Conservation (phyloP, 2,888 invertebrate genomes). For the Archaeoteleia sp. region DNA sequence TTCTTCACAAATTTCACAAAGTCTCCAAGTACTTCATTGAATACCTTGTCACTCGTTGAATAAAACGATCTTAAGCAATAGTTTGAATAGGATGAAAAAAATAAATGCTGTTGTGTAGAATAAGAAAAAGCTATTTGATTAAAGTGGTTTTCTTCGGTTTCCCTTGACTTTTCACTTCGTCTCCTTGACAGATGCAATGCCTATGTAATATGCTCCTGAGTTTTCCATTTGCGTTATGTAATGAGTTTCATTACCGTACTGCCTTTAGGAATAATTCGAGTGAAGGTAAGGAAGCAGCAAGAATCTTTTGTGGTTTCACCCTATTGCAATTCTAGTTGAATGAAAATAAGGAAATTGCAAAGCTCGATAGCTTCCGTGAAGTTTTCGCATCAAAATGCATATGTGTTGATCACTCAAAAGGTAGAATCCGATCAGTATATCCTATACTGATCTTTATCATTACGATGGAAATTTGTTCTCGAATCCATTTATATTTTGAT, state of each 20-base stretch:
- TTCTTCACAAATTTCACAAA: slow-evolving; percentile 7
- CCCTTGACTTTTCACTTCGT: slow-evolving; percentile 8
- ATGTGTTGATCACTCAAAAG: slow-evolving; percentile 14
- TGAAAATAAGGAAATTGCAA: slow-evolving; percentile 28
- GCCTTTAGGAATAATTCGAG: slow-evolving; percentile 25
- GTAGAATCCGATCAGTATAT: slow-evolving; percentile 13
- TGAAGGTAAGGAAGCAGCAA: slow-evolving; percentile 8
- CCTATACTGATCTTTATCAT: too few species aligned
- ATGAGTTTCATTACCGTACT: slow-evolving; percentile 27
- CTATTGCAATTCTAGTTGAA: slow-evolving; percentile 25
- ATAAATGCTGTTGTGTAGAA: neutral
- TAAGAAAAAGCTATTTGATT: slow-evolving; percentile 21
- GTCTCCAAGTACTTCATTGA: neutral
- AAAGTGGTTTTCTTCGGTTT: slow-evolving; percentile 13
- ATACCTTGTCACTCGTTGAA: neutral
- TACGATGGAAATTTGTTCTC: slow-evolving; percentile 15
- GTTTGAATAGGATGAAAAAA: neutral
- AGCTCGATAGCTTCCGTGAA: slow-evolving; percentile 17
- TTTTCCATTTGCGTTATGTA: slow-evolving; percentile 35
- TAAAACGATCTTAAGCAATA: neutral
- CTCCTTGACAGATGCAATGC: slow-evolving; percentile 15
- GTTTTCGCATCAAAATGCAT: slow-evolving; percentile 23
- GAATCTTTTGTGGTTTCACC: slow-evolving; percentile 20
- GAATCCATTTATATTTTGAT: slow-evolving; percentile 15
- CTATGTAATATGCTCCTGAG: slow-evolving; percentile 21